Percentiles rank a stretch among this genome's conserved stretches.
Evolutionary conservation across 1,140 invertebrate species (phyloP).

Genomic region (Orchesella cincta): DNA sequence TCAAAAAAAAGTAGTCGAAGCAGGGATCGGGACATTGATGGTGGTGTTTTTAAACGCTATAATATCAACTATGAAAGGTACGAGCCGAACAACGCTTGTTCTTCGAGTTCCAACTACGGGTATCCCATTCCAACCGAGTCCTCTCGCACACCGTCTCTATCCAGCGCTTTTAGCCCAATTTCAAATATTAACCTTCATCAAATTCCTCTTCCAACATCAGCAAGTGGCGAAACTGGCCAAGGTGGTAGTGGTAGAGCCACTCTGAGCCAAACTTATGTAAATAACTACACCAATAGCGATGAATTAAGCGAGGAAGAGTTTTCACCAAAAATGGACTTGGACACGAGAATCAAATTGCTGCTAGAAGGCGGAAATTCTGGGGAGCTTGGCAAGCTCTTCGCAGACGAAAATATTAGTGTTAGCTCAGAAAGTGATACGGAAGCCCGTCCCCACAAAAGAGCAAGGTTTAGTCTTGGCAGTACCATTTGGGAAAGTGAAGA

Average conservation of each 20-base stretch:
- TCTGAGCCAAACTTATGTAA: neutral
- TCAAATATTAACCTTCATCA: neutral
- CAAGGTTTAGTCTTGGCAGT: constrained; percentile 9
- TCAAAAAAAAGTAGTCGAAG: too few relatives aligned
- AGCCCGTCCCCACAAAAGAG: constrained; percentile 51
- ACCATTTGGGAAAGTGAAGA: constrained; percentile 55
- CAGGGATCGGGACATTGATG: too few relatives aligned
- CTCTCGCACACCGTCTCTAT: neutral
- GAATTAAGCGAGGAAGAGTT: neutral
- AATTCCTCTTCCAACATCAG: neutral
- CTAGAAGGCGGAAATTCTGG: constrained; percentile 65
- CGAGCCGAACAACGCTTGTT: too few relatives aligned
- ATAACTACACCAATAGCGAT: neutral
- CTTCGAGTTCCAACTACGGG: too few relatives aligned
- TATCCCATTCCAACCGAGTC: too few relatives aligned
- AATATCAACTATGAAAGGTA: too few relatives aligned
- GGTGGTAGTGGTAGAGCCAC: neutral
- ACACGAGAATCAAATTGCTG: constrained; percentile 81
- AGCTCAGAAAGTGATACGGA: constrained; percentile 70
- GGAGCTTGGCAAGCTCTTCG: constrained; percentile 69
- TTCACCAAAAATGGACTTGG: constrained; percentile 63
- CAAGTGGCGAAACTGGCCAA: neutral
- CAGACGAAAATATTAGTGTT: constrained; percentile 50
- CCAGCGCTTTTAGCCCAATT: neutral
- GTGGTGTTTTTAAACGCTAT: too few relatives aligned